These are phyloP conservation scores for Cynopterus brachyotis DNA, from an alignment of 2,113 vertebrate species.

Conservation along the genomic window DNA sequence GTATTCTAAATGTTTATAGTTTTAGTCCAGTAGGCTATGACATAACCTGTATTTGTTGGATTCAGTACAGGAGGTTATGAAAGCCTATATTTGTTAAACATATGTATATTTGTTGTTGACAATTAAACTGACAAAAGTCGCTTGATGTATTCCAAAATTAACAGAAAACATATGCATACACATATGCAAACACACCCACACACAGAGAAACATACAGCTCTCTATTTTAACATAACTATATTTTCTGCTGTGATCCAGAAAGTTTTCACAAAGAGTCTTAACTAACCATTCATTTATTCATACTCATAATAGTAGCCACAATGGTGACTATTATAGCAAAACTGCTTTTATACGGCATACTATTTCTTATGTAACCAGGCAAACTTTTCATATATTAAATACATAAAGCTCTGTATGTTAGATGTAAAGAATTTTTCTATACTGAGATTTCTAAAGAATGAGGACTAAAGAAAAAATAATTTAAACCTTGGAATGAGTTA, in stretches of 20 bases:
- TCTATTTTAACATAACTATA: background rate
- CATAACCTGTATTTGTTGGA: too few relatives aligned
- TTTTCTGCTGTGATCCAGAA: background rate
- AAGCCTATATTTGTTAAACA: background rate
- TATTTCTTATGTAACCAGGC: background rate
- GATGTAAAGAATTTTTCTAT: background rate
- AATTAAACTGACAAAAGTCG: conserved; percentile 9
- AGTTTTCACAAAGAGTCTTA: background rate
- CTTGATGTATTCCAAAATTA: background rate
- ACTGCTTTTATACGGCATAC: background rate
- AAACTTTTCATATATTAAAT: background rate
- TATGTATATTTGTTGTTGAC: too few relatives aligned
- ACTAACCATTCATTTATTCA: background rate
- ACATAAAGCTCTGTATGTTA: background rate
- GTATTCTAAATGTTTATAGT: background rate
- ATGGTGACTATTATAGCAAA: background rate
- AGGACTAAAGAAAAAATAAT: background rate
- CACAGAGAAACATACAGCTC: background rate
- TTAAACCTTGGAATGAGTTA: conserved; percentile 15
- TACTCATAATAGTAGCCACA: background rate
- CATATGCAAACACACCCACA: background rate
- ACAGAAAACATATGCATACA: background rate
- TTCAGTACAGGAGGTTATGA: background rate
- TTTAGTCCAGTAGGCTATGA: background rate
- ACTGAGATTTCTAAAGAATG: background rate